Base-by-base conservation (phyloP, 2,888 invertebrate species). In the Drosophila nigricruria region DNA sequence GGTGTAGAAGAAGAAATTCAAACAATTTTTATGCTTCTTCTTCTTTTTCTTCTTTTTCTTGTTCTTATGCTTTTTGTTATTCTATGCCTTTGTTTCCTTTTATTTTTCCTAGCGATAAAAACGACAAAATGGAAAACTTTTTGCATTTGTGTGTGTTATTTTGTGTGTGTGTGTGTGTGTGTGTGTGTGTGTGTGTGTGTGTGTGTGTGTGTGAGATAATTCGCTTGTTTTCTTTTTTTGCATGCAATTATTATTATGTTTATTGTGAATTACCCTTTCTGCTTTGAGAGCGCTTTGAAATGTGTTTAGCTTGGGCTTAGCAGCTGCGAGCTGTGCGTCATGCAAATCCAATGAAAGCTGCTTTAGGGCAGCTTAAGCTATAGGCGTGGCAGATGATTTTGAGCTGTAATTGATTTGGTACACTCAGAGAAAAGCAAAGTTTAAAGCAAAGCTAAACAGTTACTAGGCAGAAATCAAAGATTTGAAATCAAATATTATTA, bases 131-230 rank as follows among this genome's bases (percentile, higher is more conserved):
- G 70, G 58, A 77, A 69, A 80, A 86, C 52, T 74, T 70, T 64
- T 71, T 73, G 82, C 82, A 75, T 80, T 84, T 77, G 80, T 81
- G 80, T 81, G 58, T 70, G 63, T 68, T 65, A 42, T 63, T 38
- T 40, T 42, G 30, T 54, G 67, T 45, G 14, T 52, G 23, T 42
- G 16, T 67, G 52, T 66, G 54, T 58, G 50, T 50, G 34, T 38
- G 25, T 58, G 68, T 53, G n/a, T 56, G 20, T 53, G n/a, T 58
- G 49, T 58, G 50, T 62, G 43, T 32, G 32, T 45, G 56, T 66
- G 66, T 60, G 57, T 70, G 68, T 68, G 65, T 45, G n/a, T 69
- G 23, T 64, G 18, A 36, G 25, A 42, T 77, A 68, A 58, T 62
- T 61, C 70, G 54, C 32, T 52, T 66, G 56, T 62, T 75, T 66